Base-by-base conservation (phyloP, 2,888 invertebrate species). In the Pristionchus entomophagus region DNA sequence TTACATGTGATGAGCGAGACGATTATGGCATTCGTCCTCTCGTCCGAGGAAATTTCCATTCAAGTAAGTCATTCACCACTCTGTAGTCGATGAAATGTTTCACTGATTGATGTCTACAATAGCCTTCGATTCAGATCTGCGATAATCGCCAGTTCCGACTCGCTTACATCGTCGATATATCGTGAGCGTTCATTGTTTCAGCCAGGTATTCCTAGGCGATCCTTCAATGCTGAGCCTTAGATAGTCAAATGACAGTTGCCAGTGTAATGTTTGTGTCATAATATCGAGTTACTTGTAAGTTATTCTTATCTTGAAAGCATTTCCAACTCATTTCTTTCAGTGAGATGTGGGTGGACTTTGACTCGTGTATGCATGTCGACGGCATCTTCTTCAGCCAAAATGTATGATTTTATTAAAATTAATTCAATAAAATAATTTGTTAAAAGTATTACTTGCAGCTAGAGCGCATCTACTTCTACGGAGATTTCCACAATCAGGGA, bases 391-490 rank as follows among this genome's bases (percentile, higher is more conserved):
- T 56, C 56, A 38, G 49, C 26, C 35, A 26, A 4, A 41, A 81
- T 56, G 81, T 81, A 2, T 5, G 81, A n/a, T 56, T n/a, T 41
- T n/a, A n/a, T 38, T 12, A 0, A 6, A n/a, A 19, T 38, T 19
- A 38, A 22, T 19, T 22, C 2, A 5, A 10, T 17, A 8, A 41
- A 69, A 22, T 19, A 38, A n/a, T 38, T 6, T n/a, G 19, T 22
- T 56, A 22, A 56, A 22, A 17, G n/a, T 17, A 22, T n/a, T 19
- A n/a, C 0, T 41, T 81, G 1, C 81, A 81, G 81, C 81, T 81
- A 6, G 38, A 81, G 6, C 53, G 53, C 8, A 81, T 81, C 81
- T 81, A 32, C 56, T 81, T 81, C 81, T 81, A 56, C 81, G 81
- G 81, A 26, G 81, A 81, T 19, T 81, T 56, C 56, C 38, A 35